phyloP scores from a whole-genome alignment of 2,888 invertebrate species.

The Lepidocyrtoides sp. region DNA sequence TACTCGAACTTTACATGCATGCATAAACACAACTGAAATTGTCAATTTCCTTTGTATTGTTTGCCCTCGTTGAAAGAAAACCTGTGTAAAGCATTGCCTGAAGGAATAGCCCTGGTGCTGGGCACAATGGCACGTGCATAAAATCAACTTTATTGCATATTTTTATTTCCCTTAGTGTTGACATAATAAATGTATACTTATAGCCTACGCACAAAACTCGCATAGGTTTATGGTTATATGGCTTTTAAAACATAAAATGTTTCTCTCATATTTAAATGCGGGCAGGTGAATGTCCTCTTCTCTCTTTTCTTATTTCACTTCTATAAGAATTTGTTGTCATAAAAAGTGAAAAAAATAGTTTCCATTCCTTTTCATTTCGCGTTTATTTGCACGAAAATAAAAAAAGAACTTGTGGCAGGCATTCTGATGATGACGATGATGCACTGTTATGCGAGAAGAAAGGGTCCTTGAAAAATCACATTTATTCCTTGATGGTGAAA shows the following conservation, averaged over 20 bases:
- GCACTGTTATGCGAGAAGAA: background rate
- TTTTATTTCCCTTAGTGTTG: background rate
- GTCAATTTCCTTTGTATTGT: background rate
- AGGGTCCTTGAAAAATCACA: conserved; percentile 22
- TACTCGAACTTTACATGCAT: no score
- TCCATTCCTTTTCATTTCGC: conserved; percentile 32
- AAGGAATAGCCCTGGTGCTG: background rate
- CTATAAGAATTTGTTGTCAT: conserved; percentile 12
- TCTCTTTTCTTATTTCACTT: background rate
- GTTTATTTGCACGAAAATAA: conserved; percentile 36
- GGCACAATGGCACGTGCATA: conserved; percentile 19
- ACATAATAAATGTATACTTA: background rate
- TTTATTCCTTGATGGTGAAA: background rate
- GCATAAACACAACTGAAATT: background rate
- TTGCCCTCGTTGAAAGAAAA: background rate
- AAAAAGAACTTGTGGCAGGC: background rate
- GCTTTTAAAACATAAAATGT: background rate
- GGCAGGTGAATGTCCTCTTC: conserved; percentile 40
- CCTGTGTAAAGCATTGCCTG: background rate
- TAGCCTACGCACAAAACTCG: background rate
- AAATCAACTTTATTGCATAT: conserved; percentile 29
- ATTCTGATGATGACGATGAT: conserved; percentile 5
- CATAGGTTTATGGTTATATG: background rate
- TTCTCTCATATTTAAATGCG: background rate
- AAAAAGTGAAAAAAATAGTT: conserved; percentile 11